Evolutionary conservation across 2,888 invertebrate species (phyloP).

Genomic region (Lycocerus yunnanus): DNA sequence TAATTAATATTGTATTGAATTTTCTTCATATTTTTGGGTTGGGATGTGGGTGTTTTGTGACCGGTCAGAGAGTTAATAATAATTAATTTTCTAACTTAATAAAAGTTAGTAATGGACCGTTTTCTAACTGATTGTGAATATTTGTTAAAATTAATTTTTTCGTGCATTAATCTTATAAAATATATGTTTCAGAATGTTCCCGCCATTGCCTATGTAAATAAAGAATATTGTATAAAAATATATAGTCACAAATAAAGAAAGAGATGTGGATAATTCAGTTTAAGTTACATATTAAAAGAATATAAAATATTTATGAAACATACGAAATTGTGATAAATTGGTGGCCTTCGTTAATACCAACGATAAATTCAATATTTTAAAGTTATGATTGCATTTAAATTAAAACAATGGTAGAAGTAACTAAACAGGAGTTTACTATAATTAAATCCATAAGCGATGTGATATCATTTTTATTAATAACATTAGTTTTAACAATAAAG

Average conservation of each 20-base stretch:
- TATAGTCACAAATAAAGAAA: neutral
- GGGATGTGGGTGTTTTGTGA: too few relatives aligned
- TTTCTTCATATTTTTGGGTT: too few relatives aligned
- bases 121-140: too few relatives aligned
- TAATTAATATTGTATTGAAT: too few relatives aligned
- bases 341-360: neutral
- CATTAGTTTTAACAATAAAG: conserved; percentile 58
- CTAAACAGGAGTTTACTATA: conserved; percentile 53
- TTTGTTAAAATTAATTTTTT: neutral
- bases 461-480: conserved; percentile 47
- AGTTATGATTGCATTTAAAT: neutral
- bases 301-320: neutral
- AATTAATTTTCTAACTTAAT: too few relatives aligned
- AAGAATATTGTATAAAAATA: neutral
- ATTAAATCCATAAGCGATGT: conserved; percentile 63
- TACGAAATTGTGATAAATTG: neutral
- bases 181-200: neutral
- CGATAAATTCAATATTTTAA: neutral
- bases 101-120: too few relatives aligned
- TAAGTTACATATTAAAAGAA: neutral
- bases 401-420: conserved; percentile 26
- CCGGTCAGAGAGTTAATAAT: too few relatives aligned
- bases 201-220: neutral
- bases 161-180: neutral
- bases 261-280: neutral